Evolutionary conservation across 2,888 invertebrate genomes (phyloP).

Genomic region (Sesia apiformis): DNA sequence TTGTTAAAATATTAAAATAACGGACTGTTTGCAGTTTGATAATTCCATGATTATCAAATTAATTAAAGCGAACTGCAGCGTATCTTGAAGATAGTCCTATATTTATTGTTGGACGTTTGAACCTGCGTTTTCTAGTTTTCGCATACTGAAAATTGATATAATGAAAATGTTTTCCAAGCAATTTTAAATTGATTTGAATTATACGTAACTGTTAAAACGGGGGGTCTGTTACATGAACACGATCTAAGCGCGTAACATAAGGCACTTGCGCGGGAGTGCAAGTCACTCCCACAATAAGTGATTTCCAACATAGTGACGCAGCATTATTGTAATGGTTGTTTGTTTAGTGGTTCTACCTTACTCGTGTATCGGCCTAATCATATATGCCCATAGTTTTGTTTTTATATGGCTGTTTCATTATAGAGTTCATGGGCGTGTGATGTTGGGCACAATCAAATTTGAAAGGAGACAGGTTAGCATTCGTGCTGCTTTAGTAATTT

Average conservation of each 20-base stretch:
- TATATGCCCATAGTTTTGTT: constrained; percentile 74
- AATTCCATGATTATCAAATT: no score
- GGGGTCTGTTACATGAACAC: constrained; percentile 23
- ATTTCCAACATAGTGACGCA: constrained; percentile 68
- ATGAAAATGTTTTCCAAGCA: no score
- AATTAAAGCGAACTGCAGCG: constrained; percentile 24
- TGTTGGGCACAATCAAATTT: constrained; percentile 71
- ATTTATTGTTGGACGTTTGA: no score
- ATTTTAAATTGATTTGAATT: constrained; percentile 5
- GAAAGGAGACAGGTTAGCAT: constrained; percentile 66
- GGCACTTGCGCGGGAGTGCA: constrained; percentile 55
- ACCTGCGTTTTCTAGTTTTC: no score
- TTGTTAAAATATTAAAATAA: no score
- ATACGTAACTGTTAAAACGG: constrained; percentile 26
- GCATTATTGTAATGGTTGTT: constrained; percentile 70
- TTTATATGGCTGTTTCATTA: constrained; percentile 70
- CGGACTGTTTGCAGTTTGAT: no score
- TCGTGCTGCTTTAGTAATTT: constrained; percentile 59
- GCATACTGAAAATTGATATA: no score
- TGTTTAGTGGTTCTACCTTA: constrained; percentile 74
- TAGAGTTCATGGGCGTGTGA: constrained; percentile 72
- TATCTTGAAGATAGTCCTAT: no score
- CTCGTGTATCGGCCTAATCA: constrained; percentile 73
- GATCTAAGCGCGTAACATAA: constrained; percentile 33
- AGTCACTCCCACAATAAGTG: constrained; percentile 72